These are phyloP conservation scores for Belgica antarctica DNA, from an alignment of 2,888 invertebrate species.

Conservation along the genomic window DNA sequence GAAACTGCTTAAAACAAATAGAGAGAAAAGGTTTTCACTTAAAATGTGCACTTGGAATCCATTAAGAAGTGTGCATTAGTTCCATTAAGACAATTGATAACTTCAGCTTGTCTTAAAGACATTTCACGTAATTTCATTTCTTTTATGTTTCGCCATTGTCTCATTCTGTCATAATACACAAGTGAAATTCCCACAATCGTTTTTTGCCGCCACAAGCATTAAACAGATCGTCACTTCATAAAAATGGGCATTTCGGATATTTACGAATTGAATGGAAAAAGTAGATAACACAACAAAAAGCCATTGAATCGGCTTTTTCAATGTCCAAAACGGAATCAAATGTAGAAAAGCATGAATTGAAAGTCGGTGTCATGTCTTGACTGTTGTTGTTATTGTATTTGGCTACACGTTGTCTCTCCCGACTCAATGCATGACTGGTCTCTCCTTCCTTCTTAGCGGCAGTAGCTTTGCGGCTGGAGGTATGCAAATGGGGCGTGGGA, in stretches of 20 bases:
- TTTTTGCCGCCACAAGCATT: neutral
- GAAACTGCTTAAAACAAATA: neutral
- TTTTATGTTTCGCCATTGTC: neutral
- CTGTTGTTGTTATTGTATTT: neutral
- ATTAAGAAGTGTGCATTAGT: conserved; percentile 14
- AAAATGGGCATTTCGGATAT: neutral
- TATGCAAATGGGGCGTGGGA: no score
- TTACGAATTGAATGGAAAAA: no score
- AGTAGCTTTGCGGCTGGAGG: no score
- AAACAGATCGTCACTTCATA: conserved; percentile 1
- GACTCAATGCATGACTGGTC: neutral
- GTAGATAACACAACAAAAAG: neutral
- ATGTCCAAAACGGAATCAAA: neutral
- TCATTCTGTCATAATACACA: neutral
- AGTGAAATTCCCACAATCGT: conserved; percentile 5
- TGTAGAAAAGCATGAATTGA: conserved; percentile 7
- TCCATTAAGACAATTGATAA: neutral
- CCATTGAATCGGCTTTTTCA: no score
- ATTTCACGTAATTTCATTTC: conserved; percentile 14
- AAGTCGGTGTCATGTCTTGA: neutral
- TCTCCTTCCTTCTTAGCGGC: no score
- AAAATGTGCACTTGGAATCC: conserved; percentile 22
- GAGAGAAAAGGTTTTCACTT: neutral
- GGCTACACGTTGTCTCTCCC: neutral
- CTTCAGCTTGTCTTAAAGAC: neutral